Percentiles rank a stretch among this genome's conserved stretches.
Evolutionary conservation across 2,888 invertebrate species (phyloP).

Genomic region (Euzetes globulus): DNA sequence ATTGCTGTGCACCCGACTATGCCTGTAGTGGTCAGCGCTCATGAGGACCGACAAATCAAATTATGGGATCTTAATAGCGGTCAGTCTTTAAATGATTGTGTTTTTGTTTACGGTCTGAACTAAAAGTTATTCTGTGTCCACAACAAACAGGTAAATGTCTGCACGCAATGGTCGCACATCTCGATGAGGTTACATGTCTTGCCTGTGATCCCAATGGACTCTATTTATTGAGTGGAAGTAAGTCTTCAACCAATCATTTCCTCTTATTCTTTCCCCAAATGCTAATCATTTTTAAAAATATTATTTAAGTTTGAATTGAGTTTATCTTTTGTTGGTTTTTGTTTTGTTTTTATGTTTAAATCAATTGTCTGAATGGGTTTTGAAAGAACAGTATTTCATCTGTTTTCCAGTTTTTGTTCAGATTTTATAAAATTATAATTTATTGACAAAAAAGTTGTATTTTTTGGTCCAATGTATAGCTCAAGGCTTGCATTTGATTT

Average conservation of each 20-base stretch:
- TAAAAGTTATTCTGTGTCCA: constrained; percentile 37
- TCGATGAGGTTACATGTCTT: constrained; percentile 95
- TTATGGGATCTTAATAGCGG: constrained; percentile 88
- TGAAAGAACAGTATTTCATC: no score
- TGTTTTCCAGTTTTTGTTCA: no score
- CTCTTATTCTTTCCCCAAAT: background rate
- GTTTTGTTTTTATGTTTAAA: background rate
- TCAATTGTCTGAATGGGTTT: no score
- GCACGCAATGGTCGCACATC: constrained; percentile 97
- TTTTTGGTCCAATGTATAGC: background rate
- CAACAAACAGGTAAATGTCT: constrained; percentile 71
- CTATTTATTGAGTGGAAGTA: constrained; percentile 91
- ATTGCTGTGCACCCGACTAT: constrained; percentile 92
- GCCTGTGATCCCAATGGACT: constrained; percentile 97
- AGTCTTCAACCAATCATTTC: constrained; percentile 45
- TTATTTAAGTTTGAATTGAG: background rate
- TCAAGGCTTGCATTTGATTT: background rate
- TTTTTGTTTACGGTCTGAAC: constrained; percentile 26
- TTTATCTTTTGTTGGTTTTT: background rate
- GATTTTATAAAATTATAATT: background rate
- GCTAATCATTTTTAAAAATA: no score
- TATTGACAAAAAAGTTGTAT: background rate
- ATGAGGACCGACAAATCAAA: constrained; percentile 95
- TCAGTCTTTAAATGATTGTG: constrained; percentile 41
- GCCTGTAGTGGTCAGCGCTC: constrained; percentile 90